Evolutionary conservation across 2,888 invertebrate species (phyloP), one percentile per base, ranked within the genome.

Genomic region (Tanypteryx hageni): DNA sequence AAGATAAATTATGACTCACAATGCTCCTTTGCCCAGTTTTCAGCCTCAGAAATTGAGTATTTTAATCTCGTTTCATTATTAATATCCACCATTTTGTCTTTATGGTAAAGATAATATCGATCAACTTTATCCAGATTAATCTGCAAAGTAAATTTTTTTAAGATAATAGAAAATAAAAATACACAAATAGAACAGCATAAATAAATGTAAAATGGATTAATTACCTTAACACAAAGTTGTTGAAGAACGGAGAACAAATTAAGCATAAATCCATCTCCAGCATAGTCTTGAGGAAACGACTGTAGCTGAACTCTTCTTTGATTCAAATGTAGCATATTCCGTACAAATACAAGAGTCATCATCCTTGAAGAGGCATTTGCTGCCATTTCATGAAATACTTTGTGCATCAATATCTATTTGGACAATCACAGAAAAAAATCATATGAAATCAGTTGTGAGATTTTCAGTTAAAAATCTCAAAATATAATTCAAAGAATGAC

Each of bases 221-320:
- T 95, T 86, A 96, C 95, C 94, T 99, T 98, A 18, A 98, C 96
- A 0, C 99, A 97, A 44, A 99, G 96, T 95, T 98, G 97, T 95
- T 99, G 99, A 93, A 99, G 95, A 31, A 99, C 98, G 92, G 98
- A 97, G 94, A 99, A 96, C 27, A 99, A 95, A 96, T 99, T 99
- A 94, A 99, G 96, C 97, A 99, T 98, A 95, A 99, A 99, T 0
- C 99, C 99, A 95, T 99, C 99, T 9, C 98, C 98, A 16, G 99
- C 98, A 0, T 99, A 96, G 1, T 97, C 96, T 92, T 97, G 96
- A 94, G 99, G 98, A 94, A 99, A 98, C 61, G 97, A 97, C 94
- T 98, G 98, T 94, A 99, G 96, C 95, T 99, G 99, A 2, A 98
- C 97, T 68, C 99, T 96, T 93, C 98, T 98, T 94, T 98, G 97